phyloP scores from a whole-genome alignment of 2,888 invertebrate species.

The Choristoneura rosaceana region DNA sequence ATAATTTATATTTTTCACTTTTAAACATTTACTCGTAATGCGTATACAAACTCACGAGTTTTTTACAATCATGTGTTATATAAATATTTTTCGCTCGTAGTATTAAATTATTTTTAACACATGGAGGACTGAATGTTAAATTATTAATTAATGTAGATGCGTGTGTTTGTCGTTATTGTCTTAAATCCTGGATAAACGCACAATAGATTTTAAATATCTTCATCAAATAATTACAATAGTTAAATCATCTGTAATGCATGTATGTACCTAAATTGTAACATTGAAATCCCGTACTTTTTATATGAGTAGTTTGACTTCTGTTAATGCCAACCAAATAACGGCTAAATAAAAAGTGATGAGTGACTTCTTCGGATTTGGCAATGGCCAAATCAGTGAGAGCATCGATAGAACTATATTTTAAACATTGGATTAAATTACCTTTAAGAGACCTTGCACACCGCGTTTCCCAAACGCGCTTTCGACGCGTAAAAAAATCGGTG shows the following conservation, averaged over 20 bases:
- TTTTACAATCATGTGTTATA: constrained; percentile 30
- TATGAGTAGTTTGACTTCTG: too few relatives aligned
- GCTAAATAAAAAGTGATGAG: too few relatives aligned
- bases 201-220: constrained; percentile 21
- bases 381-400: too few relatives aligned
- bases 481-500: too few relatives aligned
- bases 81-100: constrained; percentile 26
- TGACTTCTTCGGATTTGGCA: too few relatives aligned
- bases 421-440: too few relatives aligned
- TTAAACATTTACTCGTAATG: not conserved
- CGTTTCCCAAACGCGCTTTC: too few relatives aligned
- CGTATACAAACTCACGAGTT: not conserved
- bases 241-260: constrained; percentile 17
- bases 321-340: too few relatives aligned
- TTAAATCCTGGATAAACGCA: constrained; percentile 31
- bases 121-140: constrained; percentile 55
- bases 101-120: constrained; percentile 22
- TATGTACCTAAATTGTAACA: constrained; percentile 6
- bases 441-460: too few relatives aligned
- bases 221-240: constrained; percentile 17
- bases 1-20: constrained; percentile 17
- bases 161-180: constrained; percentile 22
- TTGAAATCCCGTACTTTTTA: too few relatives aligned
- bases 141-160: constrained; percentile 19
- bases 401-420: too few relatives aligned